Evolutionary conservation across 2,113 vertebrate genomes (phyloP), one percentile per base, ranked within the genome.

Genomic region (Rhinolophus sinicus): DNA sequence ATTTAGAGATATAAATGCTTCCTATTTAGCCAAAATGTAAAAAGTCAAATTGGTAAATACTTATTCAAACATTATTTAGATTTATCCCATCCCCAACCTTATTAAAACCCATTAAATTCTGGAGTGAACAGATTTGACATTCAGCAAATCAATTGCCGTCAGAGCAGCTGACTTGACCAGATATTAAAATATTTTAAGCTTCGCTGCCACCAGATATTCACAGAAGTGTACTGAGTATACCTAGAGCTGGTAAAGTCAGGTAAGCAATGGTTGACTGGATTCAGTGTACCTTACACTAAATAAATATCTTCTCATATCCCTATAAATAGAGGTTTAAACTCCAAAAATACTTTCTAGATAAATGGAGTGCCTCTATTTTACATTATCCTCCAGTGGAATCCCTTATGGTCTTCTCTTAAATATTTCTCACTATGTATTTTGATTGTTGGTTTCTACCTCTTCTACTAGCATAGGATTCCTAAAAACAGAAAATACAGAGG

Each of bases 21-120:
- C 97, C 96, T 97, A 97, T 94, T 97, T 90, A 97, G 94, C 65
- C 91, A 95, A 98, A 98, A 93, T 96, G 97, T 95, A 97, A 97
- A 96, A 96, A 94, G 93, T 96, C 95, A 96, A 98, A 96, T 98
- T 98, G 98, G 95, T 98, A 98, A 98, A 97, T 97, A 97, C 96
- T 93, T 97, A 96, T 88, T 98, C 97, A 98, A 95, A 82, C 88
- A 97, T 96, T 97, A 88, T 93, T 97, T 94, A 96, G 86, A 95
- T 97, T 97, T 95, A 97, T 95, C 92, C 92, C 40, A 92, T 92
- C 58, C n/a, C 76, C 58, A 95, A 93, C 75, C 92, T 97, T 97
- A 97, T 96, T 96, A 98, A 96, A 97, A 92, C 21, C 82, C 90
- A 90, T 97, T 96, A 97, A 92, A 97, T 97, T 94, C 76, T 52